These are phyloP conservation scores for Macrochelys suwanniensis DNA, from an alignment of 2,797 vertebrate species.

Conservation along the genomic window DNA sequence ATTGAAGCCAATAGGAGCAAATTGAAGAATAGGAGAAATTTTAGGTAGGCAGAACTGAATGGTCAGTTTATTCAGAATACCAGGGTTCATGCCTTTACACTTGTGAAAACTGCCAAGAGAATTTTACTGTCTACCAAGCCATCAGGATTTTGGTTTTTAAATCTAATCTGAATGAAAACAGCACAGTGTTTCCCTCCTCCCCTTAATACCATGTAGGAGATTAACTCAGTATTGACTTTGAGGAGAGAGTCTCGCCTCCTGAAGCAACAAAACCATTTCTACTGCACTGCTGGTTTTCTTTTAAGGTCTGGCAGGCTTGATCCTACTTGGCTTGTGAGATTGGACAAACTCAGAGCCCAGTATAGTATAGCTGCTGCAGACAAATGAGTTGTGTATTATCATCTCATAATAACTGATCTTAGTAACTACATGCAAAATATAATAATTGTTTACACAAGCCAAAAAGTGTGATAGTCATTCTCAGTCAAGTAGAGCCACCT, in stretches of 20 bases:
- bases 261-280: accelerated
- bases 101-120: not conserved
- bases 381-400: not conserved
- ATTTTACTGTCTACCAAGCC: not conserved
- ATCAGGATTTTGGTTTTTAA: accelerated
- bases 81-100: not conserved
- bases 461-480: not conserved
- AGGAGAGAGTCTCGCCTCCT: not conserved
- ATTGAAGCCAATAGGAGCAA: not conserved
- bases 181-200: not conserved
- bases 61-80: not conserved
- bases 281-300: not conserved
- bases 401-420: not conserved
- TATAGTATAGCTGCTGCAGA: not conserved
- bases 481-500: slow-evolving; percentile 66
- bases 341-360: not conserved
- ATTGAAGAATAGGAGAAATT: not conserved
- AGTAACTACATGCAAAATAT: not conserved
- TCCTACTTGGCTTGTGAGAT: not conserved
- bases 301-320: not conserved
- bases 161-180: not conserved
- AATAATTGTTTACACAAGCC: not conserved
- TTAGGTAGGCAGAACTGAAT: slow-evolving; percentile 1
- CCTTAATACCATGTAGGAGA: not conserved
- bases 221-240: not conserved